Conservation (phyloP, 2,888 invertebrate genomes). For the Leptinotarsa juncta region DNA sequence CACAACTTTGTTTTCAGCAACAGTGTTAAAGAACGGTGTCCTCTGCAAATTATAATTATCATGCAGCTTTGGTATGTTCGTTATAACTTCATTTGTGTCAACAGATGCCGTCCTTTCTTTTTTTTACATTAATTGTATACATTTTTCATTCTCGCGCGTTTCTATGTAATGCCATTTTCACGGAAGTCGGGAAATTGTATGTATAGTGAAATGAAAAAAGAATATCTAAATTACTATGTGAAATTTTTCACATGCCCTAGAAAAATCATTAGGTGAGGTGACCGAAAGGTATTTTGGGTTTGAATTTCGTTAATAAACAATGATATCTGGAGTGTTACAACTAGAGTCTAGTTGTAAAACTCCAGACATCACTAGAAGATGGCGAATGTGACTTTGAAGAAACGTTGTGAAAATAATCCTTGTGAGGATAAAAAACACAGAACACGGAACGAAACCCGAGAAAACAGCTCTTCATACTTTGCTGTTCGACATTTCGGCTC, state of each 20-base stretch:
- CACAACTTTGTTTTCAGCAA: neutral
- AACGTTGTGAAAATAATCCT: too few relatives aligned
- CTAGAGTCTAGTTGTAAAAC: too few relatives aligned
- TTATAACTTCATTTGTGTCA: slow-evolving; percentile 10
- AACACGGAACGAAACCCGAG: too few relatives aligned
- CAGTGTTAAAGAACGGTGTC: neutral
- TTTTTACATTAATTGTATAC: neutral
- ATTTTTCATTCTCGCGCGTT: slow-evolving; percentile 2
- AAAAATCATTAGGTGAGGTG: neutral
- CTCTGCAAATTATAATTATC: slow-evolving; percentile 13
- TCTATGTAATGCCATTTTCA: neutral
- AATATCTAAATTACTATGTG: neutral
- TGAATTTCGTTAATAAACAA: too few relatives aligned
- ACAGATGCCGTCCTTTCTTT: neutral
- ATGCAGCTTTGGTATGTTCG: slow-evolving; percentile 10
- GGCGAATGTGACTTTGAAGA: too few relatives aligned
- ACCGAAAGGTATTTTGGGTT: neutral
- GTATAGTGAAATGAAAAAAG: neutral
- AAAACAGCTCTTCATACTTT: too few relatives aligned
- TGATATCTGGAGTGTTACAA: too few relatives aligned
- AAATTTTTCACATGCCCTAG: neutral
- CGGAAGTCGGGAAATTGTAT: neutral
- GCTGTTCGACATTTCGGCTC: too few relatives aligned
- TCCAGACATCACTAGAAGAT: too few relatives aligned
- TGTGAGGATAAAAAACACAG: too few relatives aligned